Base-by-base conservation (phyloP, 1,140 invertebrate species). In the Pogonognathellus flavescens region DNA sequence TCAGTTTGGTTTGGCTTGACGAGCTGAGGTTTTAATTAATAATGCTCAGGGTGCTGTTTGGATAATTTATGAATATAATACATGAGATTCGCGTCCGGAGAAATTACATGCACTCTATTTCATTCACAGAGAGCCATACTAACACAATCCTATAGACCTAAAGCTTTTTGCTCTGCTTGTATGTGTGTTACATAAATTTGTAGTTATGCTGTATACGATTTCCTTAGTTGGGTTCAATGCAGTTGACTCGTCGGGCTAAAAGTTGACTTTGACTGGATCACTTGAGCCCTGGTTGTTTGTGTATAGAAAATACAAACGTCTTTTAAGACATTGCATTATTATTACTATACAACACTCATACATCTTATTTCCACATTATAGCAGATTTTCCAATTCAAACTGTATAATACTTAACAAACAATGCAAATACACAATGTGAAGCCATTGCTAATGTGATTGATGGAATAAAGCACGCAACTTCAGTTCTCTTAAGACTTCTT, bases 11-110 rank as follows among this genome's bases (percentile, higher is more conserved):
- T 22, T 60, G 4, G 25, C 62, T 66, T 76, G 70, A 76, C 70
- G 70, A 76, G 70, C 80, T 81, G 52, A 81, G 80, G 14, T 81
- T 81, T 81, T 81, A 81, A 81, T 81, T 81, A 81, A 81, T 81
- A 81, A 81, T 81, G 80, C 80, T 53, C 50, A 55, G 31, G 80
- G 80, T 81, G 80, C 80, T 81, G 80, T 57, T 55, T 25, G 18
- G 13, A 81, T 81, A 57, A 81, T 81, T 81, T 81, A 81, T 81
- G 80, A 81, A 81, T 81, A 57, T 22, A 55, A 25, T 81, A 55
- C 80, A 81, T 81, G 80, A 81, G 80, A 59, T 25, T 81, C 70
- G 14, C 31, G 70, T 49, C 31, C 70, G 31, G 70, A 76, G 70
- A 72, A 72, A 76, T 76, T 66, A 66, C 62, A 66, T 66, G 2